A percentile compares a stretch with the other conserved stretches of the same genome.
Evolutionary conservation across 2,113 vertebrate species (phyloP).

Genomic region (Stercorarius parasiticus): DNA sequence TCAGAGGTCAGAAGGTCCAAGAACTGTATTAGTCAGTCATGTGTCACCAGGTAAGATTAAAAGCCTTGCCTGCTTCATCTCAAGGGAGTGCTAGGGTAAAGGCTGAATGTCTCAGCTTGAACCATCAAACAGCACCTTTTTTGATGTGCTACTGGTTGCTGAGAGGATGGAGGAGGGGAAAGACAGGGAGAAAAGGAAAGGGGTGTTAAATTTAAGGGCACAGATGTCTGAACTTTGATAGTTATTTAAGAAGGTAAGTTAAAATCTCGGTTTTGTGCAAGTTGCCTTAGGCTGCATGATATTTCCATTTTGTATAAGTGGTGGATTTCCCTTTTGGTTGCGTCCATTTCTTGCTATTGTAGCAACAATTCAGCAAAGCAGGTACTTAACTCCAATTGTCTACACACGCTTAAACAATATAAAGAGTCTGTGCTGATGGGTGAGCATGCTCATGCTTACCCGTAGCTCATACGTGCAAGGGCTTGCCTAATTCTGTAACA

Average conservation of each 20-base stretch:
- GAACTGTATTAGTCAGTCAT: slow-evolving; percentile 54
- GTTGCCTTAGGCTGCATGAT: not conserved
- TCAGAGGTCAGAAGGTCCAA: slow-evolving; percentile 52
- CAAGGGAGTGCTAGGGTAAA: slow-evolving; percentile 14
- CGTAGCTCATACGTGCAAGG: not conserved
- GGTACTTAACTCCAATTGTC: not conserved
- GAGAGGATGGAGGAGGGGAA: slow-evolving; percentile 25
- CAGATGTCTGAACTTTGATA: not conserved
- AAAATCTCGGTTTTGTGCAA: not conserved
- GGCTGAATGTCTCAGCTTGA: slow-evolving; percentile 32
- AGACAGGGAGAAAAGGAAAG: not conserved
- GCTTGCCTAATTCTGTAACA: slow-evolving; percentile 1
- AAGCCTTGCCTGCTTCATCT: slow-evolving; percentile 40
- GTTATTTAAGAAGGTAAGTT: not conserved
- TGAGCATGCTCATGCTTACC: not conserved
- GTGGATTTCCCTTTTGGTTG: not conserved
- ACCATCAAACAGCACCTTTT: slow-evolving; percentile 27
- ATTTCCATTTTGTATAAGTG: not conserved
- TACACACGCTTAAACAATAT: not conserved
- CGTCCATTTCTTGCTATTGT: not conserved
- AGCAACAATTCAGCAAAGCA: not conserved
- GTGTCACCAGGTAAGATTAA: slow-evolving; percentile 59
- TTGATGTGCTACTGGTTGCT: slow-evolving; percentile 50
- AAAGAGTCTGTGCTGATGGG: not conserved
- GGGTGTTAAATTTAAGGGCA: not conserved